A percentile compares a stretch with the other conserved stretches of the same genome.
phyloP scores from a whole-genome alignment of 2,113 vertebrate genomes.

The Xenopus borealis region DNA sequence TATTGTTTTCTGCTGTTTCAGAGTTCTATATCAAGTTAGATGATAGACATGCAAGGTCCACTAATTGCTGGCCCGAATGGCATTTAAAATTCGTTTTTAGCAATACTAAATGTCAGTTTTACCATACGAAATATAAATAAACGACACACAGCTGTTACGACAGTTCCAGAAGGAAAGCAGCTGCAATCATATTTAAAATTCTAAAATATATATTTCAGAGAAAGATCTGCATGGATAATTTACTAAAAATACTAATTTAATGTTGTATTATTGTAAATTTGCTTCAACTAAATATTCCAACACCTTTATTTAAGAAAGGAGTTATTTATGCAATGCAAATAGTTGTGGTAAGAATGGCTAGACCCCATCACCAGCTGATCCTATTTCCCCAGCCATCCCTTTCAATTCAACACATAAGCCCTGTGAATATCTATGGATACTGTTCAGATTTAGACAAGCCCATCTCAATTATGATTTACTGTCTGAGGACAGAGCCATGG shows the following conservation, averaged over 20 bases:
- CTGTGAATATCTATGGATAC: slow-evolving; percentile 46
- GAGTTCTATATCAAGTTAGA: slow-evolving; percentile 48
- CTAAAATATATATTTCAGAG: slow-evolving; percentile 45
- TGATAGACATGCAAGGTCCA: slow-evolving; percentile 51
- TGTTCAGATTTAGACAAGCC: slow-evolving; percentile 43
- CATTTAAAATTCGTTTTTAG: not conserved
- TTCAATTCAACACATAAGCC: slow-evolving; percentile 47
- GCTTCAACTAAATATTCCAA: slow-evolving; percentile 51
- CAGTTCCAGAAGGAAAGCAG: slow-evolving; percentile 46
- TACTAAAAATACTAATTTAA: slow-evolving; percentile 37
- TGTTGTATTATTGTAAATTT: too few species aligned
- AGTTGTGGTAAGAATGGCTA: slow-evolving; percentile 64
- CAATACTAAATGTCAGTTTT: not conserved
- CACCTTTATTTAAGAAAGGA: slow-evolving; percentile 53
- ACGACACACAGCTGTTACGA: slow-evolving; percentile 50
- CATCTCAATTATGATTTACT: slow-evolving; percentile 48
- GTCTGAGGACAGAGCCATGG: slow-evolving; percentile 40
- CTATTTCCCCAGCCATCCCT: slow-evolving; percentile 70
- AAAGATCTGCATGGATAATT: slow-evolving; percentile 24
- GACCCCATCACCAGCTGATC: slow-evolving; percentile 84
- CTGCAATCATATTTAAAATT: slow-evolving; percentile 52
- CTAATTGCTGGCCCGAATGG: slow-evolving; percentile 14
- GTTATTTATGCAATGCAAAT: slow-evolving; percentile 64
- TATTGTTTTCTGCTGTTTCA: slow-evolving; percentile 51
- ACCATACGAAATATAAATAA: not conserved